phyloP scores from a whole-genome alignment of 2,113 vertebrate species.

The Orcinus orca region DNA sequence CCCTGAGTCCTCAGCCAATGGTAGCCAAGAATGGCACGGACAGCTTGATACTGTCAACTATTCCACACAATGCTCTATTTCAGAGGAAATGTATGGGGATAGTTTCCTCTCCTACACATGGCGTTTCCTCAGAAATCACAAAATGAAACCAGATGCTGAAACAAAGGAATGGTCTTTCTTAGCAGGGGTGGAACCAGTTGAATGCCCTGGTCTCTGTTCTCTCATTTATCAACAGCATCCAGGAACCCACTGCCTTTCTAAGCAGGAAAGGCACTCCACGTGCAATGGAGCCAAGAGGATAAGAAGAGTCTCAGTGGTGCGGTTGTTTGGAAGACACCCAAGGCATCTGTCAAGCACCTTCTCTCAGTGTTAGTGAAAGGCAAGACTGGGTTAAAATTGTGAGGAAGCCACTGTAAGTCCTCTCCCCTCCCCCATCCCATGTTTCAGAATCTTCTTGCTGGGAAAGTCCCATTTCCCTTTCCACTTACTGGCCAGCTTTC shows the following conservation, averaged over 20 bases:
- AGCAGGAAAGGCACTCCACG: not conserved
- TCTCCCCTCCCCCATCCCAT: fast-evolving
- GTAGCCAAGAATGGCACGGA: not conserved
- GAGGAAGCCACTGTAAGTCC: not conserved
- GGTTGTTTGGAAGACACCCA: not conserved
- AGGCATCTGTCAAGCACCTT: not conserved
- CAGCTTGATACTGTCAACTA: not conserved
- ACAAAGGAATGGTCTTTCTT: not conserved
- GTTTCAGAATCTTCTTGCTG: not conserved
- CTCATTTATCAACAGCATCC: not conserved
- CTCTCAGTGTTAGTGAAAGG: not conserved
- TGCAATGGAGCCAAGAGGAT: not conserved
- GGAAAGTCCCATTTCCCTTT: not conserved
- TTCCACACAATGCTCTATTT: not conserved
- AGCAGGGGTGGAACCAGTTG: not conserved
- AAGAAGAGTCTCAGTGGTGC: not conserved
- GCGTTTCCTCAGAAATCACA: not conserved
- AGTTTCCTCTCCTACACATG: not conserved
- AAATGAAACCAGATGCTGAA: constrained; percentile 26
- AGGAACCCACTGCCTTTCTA: not conserved
- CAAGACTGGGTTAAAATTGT: not conserved
- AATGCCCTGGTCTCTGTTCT: not conserved
- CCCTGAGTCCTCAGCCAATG: not conserved
- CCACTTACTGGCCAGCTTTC: not conserved
- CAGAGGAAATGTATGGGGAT: not conserved